phyloP scores from a whole-genome alignment of 2,888 invertebrate genomes.

The Resseliella maxima region DNA sequence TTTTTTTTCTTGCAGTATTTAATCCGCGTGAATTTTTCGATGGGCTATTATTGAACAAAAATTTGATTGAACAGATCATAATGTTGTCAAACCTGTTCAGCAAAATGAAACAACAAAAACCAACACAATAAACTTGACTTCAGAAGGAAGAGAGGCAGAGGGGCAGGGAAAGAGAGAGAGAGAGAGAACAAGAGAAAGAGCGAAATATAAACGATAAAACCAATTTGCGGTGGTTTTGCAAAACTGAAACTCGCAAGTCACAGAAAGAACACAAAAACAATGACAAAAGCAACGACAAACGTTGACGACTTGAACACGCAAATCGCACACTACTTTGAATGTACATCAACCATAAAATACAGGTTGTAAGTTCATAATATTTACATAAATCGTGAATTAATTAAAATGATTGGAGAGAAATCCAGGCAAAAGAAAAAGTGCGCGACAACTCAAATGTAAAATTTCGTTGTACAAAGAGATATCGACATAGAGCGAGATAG shows the following conservation, averaged over 20 bases:
- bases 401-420: slow-evolving; percentile 22
- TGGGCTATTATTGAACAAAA: neutral
- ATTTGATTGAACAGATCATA: slow-evolving; percentile 44
- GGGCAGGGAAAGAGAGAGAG: too few relatives aligned
- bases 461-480: too few relatives aligned
- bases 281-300: neutral
- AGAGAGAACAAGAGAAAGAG: too few relatives aligned
- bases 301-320: neutral
- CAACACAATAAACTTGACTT: too few relatives aligned
- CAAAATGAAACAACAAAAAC: neutral
- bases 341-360: slow-evolving; percentile 22
- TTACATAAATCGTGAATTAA: slow-evolving; percentile 47
- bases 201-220: neutral
- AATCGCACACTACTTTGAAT: neutral
- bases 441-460: too few relatives aligned
- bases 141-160: too few relatives aligned
- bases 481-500: too few relatives aligned
- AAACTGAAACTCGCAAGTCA: neutral
- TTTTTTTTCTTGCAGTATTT: neutral
- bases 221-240: neutral
- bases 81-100: slow-evolving; percentile 40
- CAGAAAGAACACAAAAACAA: neutral
- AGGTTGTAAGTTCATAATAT: slow-evolving; percentile 31
- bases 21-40: neutral
- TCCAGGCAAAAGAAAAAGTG: too few relatives aligned